Evolutionary conservation across 2,888 invertebrate genomes (phyloP).

Genomic region (Hypselothyrea guttata): DNA sequence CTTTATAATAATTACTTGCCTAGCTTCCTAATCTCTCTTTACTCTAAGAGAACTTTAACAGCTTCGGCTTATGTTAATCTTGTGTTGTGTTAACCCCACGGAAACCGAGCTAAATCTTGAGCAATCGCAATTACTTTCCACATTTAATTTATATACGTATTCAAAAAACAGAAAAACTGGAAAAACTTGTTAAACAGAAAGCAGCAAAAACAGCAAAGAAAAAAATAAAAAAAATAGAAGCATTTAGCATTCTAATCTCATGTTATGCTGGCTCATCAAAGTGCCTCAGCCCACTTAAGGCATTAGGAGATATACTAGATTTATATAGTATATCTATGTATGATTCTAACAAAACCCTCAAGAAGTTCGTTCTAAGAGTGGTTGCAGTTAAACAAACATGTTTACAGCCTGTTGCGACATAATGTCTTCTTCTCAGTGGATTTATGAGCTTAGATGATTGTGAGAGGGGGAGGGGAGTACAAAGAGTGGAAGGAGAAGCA

Average conservation of each 20-base stretch:
- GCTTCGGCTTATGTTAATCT: too few relatives aligned
- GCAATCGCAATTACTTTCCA: too few relatives aligned
- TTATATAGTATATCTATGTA: too few relatives aligned
- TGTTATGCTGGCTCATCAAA: constrained; percentile 6
- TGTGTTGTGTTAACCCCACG: too few relatives aligned
- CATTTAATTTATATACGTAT: too few relatives aligned
- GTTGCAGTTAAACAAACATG: constrained; percentile 61
- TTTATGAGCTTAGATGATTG: constrained; percentile 39
- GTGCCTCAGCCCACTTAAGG: not conserved
- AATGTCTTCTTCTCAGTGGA: constrained; percentile 14
- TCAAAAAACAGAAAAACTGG: constrained; percentile 2
- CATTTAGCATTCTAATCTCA: constrained; percentile 23
- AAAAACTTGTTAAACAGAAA: constrained; percentile 17
- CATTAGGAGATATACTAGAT: constrained; percentile 22
- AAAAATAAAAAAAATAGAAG: too few relatives aligned
- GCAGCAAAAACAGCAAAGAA: too few relatives aligned
- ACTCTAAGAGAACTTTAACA: too few relatives aligned
- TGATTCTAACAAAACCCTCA: constrained; percentile 12
- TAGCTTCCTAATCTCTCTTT: too few relatives aligned
- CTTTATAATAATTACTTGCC: too few relatives aligned
- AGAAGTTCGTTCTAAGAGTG: constrained; percentile 41
- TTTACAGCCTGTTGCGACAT: constrained; percentile 55
- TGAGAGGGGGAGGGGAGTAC: constrained; percentile 17
- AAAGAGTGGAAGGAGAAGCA: not conserved
- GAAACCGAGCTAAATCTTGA: too few relatives aligned